Evolutionary conservation across 2,797 vertebrate species (phyloP).

Genomic region (Fringilla coelebs): DNA sequence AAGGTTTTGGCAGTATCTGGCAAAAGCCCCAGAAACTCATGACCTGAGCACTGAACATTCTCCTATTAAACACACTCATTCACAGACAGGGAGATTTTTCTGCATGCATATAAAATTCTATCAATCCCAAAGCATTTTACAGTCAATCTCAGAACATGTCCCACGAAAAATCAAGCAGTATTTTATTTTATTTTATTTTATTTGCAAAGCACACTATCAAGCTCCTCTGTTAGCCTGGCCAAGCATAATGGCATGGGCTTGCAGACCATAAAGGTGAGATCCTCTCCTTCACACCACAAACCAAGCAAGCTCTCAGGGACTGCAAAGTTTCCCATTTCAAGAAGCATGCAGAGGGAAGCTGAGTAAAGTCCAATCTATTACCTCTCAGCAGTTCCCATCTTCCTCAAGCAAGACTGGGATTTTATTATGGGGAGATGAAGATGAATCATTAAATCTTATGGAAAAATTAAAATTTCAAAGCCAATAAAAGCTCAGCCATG

Average conservation of each 20-base stretch:
- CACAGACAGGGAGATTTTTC: neutral
- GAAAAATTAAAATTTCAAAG: constrained; percentile 19
- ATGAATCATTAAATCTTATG: neutral
- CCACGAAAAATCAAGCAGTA: neutral
- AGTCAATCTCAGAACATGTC: neutral
- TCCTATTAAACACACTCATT: neutral
- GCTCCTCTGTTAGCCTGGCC: neutral
- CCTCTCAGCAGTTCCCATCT: neutral
- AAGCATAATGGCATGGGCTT: neutral
- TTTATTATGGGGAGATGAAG: neutral
- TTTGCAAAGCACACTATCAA: neutral
- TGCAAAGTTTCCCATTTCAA: neutral
- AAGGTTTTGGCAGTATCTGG: neutral
- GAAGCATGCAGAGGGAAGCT: neutral
- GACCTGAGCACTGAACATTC: neutral
- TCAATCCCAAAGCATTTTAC: neutral
- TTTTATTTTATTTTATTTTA: neutral
- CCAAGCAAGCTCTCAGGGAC: neutral
- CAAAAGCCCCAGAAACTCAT: constrained; percentile 14
- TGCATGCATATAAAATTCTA: neutral
- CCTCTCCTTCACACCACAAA: neutral
- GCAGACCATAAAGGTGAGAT: neutral
- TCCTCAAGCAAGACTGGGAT: neutral
- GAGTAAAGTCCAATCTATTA: neutral
- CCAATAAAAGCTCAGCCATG: neutral